phyloP scores from a whole-genome alignment of 2,113 vertebrate species.

The Sorex araneus region DNA sequence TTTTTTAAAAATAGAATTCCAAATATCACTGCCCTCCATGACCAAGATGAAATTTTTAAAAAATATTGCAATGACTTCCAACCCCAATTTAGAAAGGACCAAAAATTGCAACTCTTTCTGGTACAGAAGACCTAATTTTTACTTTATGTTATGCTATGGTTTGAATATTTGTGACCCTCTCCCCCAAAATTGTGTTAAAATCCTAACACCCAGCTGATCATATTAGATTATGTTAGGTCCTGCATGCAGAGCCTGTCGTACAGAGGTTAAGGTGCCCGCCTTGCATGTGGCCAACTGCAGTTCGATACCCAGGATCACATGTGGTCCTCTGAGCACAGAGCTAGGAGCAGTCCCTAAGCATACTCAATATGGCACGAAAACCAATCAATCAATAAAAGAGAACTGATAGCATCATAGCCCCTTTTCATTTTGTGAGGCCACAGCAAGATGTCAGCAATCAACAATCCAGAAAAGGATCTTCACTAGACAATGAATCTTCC shows the following conservation, averaged over 20 bases:
- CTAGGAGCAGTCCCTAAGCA: too few relatives aligned
- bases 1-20: slow-evolving; percentile 4
- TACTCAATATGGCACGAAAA: too few relatives aligned
- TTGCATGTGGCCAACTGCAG: too few relatives aligned
- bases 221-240: neutral
- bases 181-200: neutral
- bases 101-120: neutral
- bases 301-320: too few relatives aligned
- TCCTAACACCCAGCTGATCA: neutral
- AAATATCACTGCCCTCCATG: neutral
- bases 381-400: neutral
- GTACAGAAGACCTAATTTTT: neutral
- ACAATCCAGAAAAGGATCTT: neutral
- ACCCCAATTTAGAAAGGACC: neutral
- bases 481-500: neutral
- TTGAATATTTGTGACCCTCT: neutral
- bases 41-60: neutral
- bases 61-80: neutral
- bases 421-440: neutral
- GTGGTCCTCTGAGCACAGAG: too few relatives aligned
- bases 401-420: neutral
- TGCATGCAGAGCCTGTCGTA: neutral
- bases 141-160: neutral
- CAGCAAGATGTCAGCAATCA: neutral
- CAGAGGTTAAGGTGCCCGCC: too few relatives aligned